These are phyloP conservation scores for Bombus pascuorum DNA, from an alignment of 1,140 invertebrate genomes.

Conservation along the genomic window DNA sequence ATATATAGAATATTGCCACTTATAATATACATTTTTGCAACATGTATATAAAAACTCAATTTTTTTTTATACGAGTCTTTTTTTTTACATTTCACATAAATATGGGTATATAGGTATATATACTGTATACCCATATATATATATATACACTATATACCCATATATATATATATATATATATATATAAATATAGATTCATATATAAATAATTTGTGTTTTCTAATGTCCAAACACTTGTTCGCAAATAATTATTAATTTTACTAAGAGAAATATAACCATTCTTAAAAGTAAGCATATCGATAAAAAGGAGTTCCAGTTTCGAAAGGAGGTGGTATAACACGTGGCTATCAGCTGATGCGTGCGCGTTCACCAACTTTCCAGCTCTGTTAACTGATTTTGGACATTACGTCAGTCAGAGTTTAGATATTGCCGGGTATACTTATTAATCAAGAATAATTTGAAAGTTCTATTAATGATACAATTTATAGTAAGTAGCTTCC, in stretches of 20 bases:
- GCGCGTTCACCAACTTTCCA: conserved; percentile 46
- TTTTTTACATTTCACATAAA: background rate
- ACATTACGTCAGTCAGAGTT: conserved; percentile 46
- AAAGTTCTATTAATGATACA: background rate
- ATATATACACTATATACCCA: too few species aligned
- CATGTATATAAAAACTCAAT: background rate
- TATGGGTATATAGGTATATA: background rate
- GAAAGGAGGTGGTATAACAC: conserved; percentile 52
- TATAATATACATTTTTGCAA: background rate
- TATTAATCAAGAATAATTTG: background rate
- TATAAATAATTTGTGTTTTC: background rate
- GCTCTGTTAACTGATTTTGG: conserved; percentile 2
- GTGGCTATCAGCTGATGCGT: conserved; percentile 71
- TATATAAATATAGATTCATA: background rate
- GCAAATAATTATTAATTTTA: background rate
- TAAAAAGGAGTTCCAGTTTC: conserved; percentile 10
- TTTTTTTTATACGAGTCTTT: background rate
- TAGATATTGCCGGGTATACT: conserved; percentile 14
- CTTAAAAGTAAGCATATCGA: background rate
- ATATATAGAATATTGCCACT: background rate
- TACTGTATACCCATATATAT: too few species aligned
- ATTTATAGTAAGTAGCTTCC: background rate
- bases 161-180: too few species aligned
- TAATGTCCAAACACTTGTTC: background rate
- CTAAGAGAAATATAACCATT: background rate